Percentiles rank a stretch among this genome's conserved stretches.
Conservation (phyloP, 2,888 invertebrate species). For the Scaptomyza cyrtandrae region DNA sequence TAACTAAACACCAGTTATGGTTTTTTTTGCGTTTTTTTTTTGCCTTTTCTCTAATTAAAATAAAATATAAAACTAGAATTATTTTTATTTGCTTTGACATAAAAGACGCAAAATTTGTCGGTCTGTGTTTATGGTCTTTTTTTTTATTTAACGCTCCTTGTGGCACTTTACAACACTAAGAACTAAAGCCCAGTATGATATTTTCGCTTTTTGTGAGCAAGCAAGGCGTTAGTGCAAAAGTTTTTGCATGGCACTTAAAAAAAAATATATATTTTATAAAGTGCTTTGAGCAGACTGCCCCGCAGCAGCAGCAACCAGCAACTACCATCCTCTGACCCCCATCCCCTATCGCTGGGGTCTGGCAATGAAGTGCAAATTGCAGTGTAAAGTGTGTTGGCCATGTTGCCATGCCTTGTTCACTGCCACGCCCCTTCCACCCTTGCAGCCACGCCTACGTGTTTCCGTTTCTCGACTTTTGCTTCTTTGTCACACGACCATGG, state of each 20-base stretch:
- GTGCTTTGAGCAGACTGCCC: conserved; percentile 72
- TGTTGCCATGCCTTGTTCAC: conserved; percentile 35
- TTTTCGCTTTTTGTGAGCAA: conserved; percentile 18
- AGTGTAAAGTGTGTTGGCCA: conserved; percentile 71
- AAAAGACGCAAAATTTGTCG: conserved; percentile 8
- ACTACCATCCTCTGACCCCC: not conserved
- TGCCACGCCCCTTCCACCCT: conserved; percentile 18
- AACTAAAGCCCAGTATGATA: conserved; percentile 38
- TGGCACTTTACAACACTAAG: conserved; percentile 51
- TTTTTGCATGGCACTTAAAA: conserved; percentile 67
- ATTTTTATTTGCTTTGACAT: conserved; percentile 32
- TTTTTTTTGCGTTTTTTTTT: not conserved
- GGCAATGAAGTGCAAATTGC: conserved; percentile 80
- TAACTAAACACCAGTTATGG: not conserved
- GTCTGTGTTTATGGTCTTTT: conserved; percentile 15
- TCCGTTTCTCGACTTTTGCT: conserved; percentile 68
- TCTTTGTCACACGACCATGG: conserved; percentile 65
- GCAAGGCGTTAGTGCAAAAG: conserved; percentile 45
- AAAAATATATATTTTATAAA: conserved; percentile 59
- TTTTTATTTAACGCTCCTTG: conserved; percentile 45
- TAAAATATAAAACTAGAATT: conserved; percentile 11
- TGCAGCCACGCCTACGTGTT: conserved; percentile 19
- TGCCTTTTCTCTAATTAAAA: conserved; percentile 29
- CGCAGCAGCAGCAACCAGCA: conserved; percentile 26
- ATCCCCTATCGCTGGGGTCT: conserved; percentile 21